phyloP scores from a whole-genome alignment of 2,797 vertebrate species.

The Thalassophryne amazonica region DNA sequence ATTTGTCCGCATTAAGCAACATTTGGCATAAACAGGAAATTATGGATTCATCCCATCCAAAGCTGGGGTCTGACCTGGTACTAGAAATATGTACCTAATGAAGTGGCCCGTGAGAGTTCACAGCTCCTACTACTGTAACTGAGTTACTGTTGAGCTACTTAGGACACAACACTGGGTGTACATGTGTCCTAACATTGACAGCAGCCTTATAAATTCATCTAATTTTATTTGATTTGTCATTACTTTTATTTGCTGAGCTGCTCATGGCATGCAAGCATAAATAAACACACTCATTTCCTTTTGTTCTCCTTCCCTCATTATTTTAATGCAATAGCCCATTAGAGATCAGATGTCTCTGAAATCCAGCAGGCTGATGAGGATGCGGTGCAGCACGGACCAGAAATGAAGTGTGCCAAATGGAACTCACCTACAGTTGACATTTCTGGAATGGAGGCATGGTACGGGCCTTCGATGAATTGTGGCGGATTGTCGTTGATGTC shows the following conservation, averaged over 20 bases:
- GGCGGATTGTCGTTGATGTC: conserved; percentile 98
- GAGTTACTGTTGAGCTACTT: too few species aligned
- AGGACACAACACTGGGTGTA: too few species aligned
- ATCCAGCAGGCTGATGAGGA: conserved; percentile 51
- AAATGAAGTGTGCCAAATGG: conserved; percentile 16
- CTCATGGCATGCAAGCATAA: conserved; percentile 35
- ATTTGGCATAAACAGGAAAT: too few species aligned
- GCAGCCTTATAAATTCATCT: conserved; percentile 20
- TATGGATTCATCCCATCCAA: too few species aligned
- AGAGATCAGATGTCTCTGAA: conserved; percentile 45
- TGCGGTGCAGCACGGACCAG: conserved; percentile 14
- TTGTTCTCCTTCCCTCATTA: conserved; percentile 56
- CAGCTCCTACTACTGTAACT: too few species aligned
- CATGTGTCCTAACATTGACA: conserved; percentile 15
- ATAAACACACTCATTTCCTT: conserved; percentile 46
- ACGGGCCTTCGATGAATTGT: conserved; percentile 91
- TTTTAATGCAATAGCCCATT: conserved; percentile 55
- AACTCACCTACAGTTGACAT: conserved; percentile 95
- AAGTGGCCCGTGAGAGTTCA: too few species aligned
- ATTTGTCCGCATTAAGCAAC: too few species aligned
- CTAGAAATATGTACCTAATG: too few species aligned
- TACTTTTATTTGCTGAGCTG: conserved; percentile 41
- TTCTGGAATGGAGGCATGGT: conserved; percentile 91
- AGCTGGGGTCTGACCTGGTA: too few species aligned
- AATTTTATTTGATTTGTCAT: conserved; percentile 49